Percentiles rank a stretch among this genome's conserved stretches.
phyloP scores from a whole-genome alignment of 2,888 invertebrate genomes.

The Lamproptera curius region DNA sequence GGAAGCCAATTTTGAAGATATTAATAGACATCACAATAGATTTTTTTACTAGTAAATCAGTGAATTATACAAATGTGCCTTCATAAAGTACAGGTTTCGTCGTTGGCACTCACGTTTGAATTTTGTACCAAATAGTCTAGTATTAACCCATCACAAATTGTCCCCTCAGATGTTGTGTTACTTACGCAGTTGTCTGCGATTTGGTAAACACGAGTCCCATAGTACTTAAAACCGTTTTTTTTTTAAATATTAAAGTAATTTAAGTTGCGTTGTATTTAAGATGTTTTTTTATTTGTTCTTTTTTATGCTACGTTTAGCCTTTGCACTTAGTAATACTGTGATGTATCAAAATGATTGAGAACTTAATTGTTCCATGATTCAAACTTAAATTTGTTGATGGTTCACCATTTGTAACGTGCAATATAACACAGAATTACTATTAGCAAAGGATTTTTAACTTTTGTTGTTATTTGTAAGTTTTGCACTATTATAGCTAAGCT shows the following conservation, averaged over 20 bases:
- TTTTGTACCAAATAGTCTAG: not conserved
- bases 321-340: not conserved
- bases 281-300: not conserved
- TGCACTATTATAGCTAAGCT: slow-evolving; percentile 4
- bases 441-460: slow-evolving; percentile 1
- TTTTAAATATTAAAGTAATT: not conserved
- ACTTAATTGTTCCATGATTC: not conserved
- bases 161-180: not conserved
- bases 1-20: not conserved
- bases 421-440: not conserved
- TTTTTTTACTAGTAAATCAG: not conserved
- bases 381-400: not conserved
- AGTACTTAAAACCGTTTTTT: not conserved
- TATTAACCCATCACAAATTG: not conserved
- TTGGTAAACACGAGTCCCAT: not conserved
- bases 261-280: not conserved
- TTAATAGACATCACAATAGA: not conserved
- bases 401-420: not conserved
- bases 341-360: not conserved
- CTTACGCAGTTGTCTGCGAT: not conserved
- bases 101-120: not conserved
- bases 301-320: not conserved
- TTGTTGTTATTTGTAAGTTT: not conserved
- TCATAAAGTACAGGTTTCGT: not conserved
- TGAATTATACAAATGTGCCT: not conserved